Percentiles rank a stretch among this genome's conserved stretches.
Evolutionary conservation across 2,888 invertebrate species (phyloP).

Genomic region (Dicyrtomina minuta): DNA sequence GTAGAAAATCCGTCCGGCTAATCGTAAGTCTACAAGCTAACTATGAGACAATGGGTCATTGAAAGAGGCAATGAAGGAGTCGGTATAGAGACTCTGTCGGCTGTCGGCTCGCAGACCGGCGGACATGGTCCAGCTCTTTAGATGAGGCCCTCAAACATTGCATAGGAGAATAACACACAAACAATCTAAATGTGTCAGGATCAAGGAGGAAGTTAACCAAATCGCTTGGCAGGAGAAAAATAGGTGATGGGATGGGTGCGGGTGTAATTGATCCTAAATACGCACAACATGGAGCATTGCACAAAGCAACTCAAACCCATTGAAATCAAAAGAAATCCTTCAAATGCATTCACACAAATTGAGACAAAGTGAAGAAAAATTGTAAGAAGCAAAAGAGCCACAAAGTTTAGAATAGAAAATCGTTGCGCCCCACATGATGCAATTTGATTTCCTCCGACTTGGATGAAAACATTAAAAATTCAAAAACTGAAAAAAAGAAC

Average conservation of each 20-base stretch:
- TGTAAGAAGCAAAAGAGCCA: too few relatives aligned
- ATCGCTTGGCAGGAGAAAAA: background rate
- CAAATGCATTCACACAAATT: too few relatives aligned
- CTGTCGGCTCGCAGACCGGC: background rate
- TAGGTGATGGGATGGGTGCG: conserved; percentile 1
- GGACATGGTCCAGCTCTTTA: background rate
- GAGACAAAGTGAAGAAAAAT: too few relatives aligned
- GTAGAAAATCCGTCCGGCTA: too few relatives aligned
- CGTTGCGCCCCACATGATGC: too few relatives aligned
- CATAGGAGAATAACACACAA: conserved; percentile 4
- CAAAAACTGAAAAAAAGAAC: background rate
- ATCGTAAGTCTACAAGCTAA: too few relatives aligned
- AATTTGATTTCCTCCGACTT: too few relatives aligned
- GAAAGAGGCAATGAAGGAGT: conserved; percentile 10
- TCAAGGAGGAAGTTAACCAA: background rate
- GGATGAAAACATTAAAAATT: too few relatives aligned
- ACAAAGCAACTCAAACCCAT: too few relatives aligned
- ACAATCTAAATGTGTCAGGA: conserved; percentile 3
- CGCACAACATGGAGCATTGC: background rate
- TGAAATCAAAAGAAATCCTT: too few relatives aligned
- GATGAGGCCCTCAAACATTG: too few relatives aligned
- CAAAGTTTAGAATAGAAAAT: too few relatives aligned
- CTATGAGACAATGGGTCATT: conserved; percentile 6
- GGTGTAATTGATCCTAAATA: background rate
- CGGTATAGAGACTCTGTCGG: background rate